A percentile compares a stretch with the other conserved stretches of the same genome.
phyloP scores from a whole-genome alignment of 1,140 invertebrate species.

The Saccostrea echinata region DNA sequence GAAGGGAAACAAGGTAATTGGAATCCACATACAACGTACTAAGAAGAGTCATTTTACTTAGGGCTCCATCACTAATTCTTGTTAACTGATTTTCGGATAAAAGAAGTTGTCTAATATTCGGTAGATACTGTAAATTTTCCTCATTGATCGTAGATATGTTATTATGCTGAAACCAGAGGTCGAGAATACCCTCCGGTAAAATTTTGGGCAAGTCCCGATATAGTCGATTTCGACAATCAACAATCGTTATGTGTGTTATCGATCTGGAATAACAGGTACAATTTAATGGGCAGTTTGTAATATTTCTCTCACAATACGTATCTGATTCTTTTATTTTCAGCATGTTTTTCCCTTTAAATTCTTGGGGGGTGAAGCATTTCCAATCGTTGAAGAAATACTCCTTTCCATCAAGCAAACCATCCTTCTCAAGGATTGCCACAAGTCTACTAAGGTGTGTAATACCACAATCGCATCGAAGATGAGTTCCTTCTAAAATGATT shows the following conservation, averaged over 20 bases:
- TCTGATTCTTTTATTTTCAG: constrained; percentile 56
- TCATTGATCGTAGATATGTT: constrained; percentile 55
- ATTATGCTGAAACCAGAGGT: constrained; percentile 69
- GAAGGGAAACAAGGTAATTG: constrained; percentile 62
- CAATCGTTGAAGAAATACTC: constrained; percentile 68
- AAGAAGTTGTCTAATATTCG: constrained; percentile 46
- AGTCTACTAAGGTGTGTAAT: constrained; percentile 60
- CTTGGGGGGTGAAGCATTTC: constrained; percentile 61
- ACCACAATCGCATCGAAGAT: constrained; percentile 63
- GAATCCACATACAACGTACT: constrained; percentile 57
- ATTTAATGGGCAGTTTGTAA: constrained; percentile 55
- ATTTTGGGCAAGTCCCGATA: constrained; percentile 51
- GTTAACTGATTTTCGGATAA: constrained; percentile 58
- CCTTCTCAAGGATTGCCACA: constrained; percentile 31
- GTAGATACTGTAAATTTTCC: not conserved
- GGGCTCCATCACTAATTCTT: constrained; percentile 29
- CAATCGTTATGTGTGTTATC: constrained; percentile 56
- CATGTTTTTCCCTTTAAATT: constrained; percentile 54
- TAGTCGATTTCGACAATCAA: constrained; percentile 62
- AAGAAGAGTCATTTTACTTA: constrained; percentile 49
- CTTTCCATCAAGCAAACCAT: constrained; percentile 43
- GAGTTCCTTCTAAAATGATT: constrained; percentile 59
- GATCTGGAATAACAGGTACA: constrained; percentile 66
- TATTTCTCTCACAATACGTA: constrained; percentile 62
- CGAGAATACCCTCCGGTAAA: constrained; percentile 58